Evolutionary conservation across 2,113 vertebrate genomes (phyloP), one percentile per base, ranked within the genome.

Genomic region (Plecturocebus donacophilus): DNA sequence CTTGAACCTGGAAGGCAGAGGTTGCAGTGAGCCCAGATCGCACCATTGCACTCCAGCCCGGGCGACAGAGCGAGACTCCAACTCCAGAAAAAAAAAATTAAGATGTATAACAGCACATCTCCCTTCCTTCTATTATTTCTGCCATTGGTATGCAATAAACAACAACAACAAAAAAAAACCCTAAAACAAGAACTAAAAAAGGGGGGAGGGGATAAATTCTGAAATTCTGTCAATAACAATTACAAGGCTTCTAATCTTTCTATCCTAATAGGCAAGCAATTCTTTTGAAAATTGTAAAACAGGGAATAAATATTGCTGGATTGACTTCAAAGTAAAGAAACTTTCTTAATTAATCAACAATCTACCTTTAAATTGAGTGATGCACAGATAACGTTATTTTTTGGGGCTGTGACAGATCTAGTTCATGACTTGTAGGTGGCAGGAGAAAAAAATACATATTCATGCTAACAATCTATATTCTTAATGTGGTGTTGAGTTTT

Each of bases 281-380:
- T 91, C 14, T 85, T 90, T 79, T 73, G n/a, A 42, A 94, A 95
- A 73, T 5, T 66, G 71, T n/a, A 84, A 75, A 71, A 52, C 27
- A 76, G 38, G 54, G 32, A 93, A 79, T 66, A 85, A 88, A 71
- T 91, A 83, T 38, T 90, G n/a, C 77, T 91, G 75, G 19, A 64
- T 0, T 93, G 30, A 88, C 61, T 92, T 95, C 90, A 97, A 95
- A 95, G 58, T 47, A 85, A 91, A 93, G 79, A 89, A 89, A 96
- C 23, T 42, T 80, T 42, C 77, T 25, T 71, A 75, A 95, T 47
- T 87, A 94, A 92, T 82, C 81, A 81, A 68, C 64, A 73, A 56
- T 77, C 73, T 77, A 86, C 54, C 89, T 84, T 89, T 88, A 97
- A 95, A 85, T 54, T 23, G 45, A 86, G 68, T 9, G 27, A 85